Conservation (phyloP, 2,797 vertebrate species). For the Rhinella marina region DNA sequence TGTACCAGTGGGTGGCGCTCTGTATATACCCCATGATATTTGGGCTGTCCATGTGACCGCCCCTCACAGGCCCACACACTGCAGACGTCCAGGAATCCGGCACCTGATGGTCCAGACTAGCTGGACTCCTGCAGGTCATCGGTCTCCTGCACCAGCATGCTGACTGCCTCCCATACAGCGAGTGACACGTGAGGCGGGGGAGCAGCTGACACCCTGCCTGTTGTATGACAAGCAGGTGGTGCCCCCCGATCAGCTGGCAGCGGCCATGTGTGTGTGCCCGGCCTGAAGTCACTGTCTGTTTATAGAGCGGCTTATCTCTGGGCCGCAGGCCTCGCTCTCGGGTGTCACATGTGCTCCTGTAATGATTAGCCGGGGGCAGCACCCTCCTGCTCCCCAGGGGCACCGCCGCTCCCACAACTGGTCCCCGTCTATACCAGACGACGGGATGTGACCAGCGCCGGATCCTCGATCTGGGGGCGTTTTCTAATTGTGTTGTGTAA, state of each 20-base stretch:
- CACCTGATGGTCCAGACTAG: background rate
- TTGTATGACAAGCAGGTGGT: slow-evolving; percentile 14
- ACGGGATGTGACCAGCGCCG: too few relatives aligned
- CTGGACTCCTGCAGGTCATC: background rate
- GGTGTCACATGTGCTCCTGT: slow-evolving; percentile 14
- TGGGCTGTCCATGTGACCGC: too few relatives aligned
- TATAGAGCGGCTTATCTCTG: background rate
- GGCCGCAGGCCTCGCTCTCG: slow-evolving; percentile 9
- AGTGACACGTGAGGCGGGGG: background rate
- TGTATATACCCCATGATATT: too few relatives aligned
- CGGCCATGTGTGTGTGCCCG: background rate
- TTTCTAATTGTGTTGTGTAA: too few relatives aligned
- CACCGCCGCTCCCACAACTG: too few relatives aligned
- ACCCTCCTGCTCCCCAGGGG: background rate
- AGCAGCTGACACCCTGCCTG: slow-evolving; percentile 46
- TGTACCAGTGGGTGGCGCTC: too few relatives aligned
- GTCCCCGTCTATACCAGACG: too few relatives aligned
- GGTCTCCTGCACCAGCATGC: background rate
- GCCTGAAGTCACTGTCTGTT: slow-evolving; percentile 48
- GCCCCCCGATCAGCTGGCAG: background rate
- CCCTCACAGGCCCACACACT: too few relatives aligned
- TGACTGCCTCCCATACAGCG: background rate
- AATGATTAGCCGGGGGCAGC: slow-evolving; percentile 13
- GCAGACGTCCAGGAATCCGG: background rate
- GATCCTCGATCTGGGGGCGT: too few relatives aligned